Conservation (phyloP, 2,113 vertebrate genomes). For the Chionomys nivalis region DNA sequence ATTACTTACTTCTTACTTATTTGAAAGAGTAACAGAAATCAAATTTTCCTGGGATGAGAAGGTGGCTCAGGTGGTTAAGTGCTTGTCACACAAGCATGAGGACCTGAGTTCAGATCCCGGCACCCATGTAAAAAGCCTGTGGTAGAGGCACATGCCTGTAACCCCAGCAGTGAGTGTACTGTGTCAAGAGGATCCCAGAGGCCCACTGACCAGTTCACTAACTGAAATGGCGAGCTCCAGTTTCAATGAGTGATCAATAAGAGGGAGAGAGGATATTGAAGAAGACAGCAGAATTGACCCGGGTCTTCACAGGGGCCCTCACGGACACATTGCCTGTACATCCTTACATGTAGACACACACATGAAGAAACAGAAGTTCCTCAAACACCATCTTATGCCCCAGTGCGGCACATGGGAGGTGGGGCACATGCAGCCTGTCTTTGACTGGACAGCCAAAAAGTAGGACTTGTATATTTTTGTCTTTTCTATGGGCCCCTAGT, state of each 20-base stretch:
- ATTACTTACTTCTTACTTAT: not conserved
- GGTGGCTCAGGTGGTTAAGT: not conserved
- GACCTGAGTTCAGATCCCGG: not conserved
- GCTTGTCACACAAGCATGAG: too few relatives aligned
- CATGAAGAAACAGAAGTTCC: too few relatives aligned
- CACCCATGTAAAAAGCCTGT: not conserved
- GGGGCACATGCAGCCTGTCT: not conserved
- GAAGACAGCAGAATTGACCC: not conserved
- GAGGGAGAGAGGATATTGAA: not conserved
- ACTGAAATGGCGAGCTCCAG: not conserved
- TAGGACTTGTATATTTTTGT: not conserved
- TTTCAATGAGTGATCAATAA: not conserved
- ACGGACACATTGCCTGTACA: not conserved
- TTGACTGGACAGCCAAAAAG: not conserved
- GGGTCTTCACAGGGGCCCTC: not conserved
- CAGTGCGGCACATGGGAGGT: too few relatives aligned
- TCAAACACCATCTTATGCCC: not conserved
- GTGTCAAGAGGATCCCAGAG: not conserved
- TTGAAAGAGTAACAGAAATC: not conserved
- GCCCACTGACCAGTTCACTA: not conserved
- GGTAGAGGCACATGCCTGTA: not conserved
- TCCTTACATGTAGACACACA: not conserved
- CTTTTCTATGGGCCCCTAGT: not conserved
- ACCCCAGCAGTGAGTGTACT: not conserved
- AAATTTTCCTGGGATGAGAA: not conserved